Evolutionary conservation across 2,113 vertebrate species (phyloP), one percentile per base, ranked within the genome.

Genomic region (Megaleporinus macrocephalus): DNA sequence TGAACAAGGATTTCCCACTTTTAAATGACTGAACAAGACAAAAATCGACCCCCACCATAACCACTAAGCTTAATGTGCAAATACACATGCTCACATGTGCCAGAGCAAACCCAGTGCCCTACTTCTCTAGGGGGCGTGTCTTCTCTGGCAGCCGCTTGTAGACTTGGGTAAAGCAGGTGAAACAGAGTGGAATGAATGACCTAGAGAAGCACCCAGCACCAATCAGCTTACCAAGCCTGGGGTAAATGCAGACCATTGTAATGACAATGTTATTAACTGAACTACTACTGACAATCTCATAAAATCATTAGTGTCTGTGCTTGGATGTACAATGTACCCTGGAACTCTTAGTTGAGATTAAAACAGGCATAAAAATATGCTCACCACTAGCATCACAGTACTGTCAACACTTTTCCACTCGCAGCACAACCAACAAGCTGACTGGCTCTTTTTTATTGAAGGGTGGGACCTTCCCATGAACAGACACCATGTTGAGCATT

Each of bases 141-240:
- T 51, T 30, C 65, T 72, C 85, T 80, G 76, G 27, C 83, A 82
- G 82, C 75, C 69, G 73, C 82, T 83, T 85, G 69, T 74, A 83
- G 81, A 70, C 65, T 14, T 49, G 14, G 53, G 55, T 70, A 65
- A 41, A 18, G n/a, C 55, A 76, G 41, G 77, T 81, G 70, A 76
- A 87, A 78, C 76, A 69, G 81, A 74, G 51, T 83, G 87, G 81
- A 90, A 88, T 76, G 78, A 73, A 81, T 83, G 77, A 79, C 80
- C 84, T 49, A 83, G 51, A 79, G 68, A 72, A 47, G 5, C 65
- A 73, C 72, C 80, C 78, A 85, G 4, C 65, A 73, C 72, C 80
- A 85, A 75, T 86, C 47, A 24, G 71, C 26, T 66, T 26, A 44
- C 36, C 20, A 61, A 61, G 57, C 57, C 57, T 66, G 47, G 71